Evolutionary conservation across 2,113 vertebrate genomes (phyloP), one percentile per base, ranked within the genome.

Genomic region (Toxostoma redivivum): DNA sequence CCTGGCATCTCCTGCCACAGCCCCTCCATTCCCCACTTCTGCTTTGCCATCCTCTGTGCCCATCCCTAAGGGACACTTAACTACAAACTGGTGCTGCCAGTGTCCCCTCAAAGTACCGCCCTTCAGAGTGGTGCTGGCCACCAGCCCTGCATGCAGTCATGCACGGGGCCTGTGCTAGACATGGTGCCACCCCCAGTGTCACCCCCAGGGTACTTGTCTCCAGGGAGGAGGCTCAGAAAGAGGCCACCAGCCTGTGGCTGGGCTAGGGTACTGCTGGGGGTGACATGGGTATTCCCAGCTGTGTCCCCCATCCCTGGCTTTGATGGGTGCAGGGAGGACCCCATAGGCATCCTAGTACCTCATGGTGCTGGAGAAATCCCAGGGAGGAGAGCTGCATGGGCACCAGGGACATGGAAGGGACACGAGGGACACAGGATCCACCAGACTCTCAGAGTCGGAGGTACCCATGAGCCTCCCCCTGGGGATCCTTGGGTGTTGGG

Each of bases 1-100:
- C 35, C 48, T 53, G 84, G 71, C 61, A 83, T 24, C 0, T 0
- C 71, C 48, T 21, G 30, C 14, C 7, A 5, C 40, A 57, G 45
- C 81, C 0, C 2, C 67, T 66, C 19, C 7, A 0, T 38, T 74
- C 56, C 53, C 20, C 0, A 0, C 6, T 62, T 84, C n/a, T 65
- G 44, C 33, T 65, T 65, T 5, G 0, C 18, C n/a, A 24, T 76
- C 10, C 64, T 72, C 45, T 0, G 0, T 56, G 40, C 72, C 44
- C 54, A 3, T 25, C 24, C 40, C 72, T 15, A 8, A 21, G 25
- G 48, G 48, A 79, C 30, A 28, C 13, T 5, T 9, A 13, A 15
- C 11, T 37, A n/a, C 19, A 38, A 83, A 38, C 35, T 38, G 58
- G 38, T 51, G 73, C 30, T 79, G 42, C 42, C 51, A 10, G 13